These are phyloP conservation scores for Datnioides undecimradiatus DNA, from an alignment of 2,113 vertebrate species.

Conservation along the genomic window DNA sequence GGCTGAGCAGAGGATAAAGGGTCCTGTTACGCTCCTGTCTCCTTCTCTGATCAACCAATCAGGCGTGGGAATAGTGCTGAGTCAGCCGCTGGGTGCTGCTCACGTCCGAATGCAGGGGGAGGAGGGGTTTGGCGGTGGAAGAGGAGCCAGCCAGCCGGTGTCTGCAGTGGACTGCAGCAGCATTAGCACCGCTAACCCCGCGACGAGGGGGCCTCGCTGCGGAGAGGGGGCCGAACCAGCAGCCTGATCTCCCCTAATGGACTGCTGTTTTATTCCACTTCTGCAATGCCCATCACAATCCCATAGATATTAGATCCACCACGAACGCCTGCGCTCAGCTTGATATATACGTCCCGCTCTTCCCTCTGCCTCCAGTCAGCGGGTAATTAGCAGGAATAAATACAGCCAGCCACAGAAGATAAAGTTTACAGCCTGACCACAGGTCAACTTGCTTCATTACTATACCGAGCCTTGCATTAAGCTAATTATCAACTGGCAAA, in stretches of 20 bases:
- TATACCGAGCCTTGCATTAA: conserved; percentile 66
- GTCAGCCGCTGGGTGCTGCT: conserved; percentile 86
- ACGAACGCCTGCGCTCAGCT: conserved; percentile 9
- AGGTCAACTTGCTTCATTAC: conserved; percentile 73
- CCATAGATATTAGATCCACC: conserved; percentile 17
- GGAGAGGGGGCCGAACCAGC: conserved; percentile 24
- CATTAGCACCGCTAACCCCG: conserved; percentile 69
- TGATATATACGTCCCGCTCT: conserved; percentile 32
- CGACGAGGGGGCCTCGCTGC: conserved; percentile 58
- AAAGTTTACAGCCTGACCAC: conserved; percentile 76
- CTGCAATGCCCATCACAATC: conserved; percentile 10
- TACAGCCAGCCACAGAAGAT: conserved; percentile 67
- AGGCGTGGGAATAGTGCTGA: conserved; percentile 87
- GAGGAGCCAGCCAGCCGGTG: conserved; percentile 47
- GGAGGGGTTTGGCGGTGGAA: conserved; percentile 69
- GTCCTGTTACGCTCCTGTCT: conserved; percentile 67
- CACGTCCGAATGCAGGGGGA: conserved; percentile 89
- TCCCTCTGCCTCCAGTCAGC: conserved; percentile 25
- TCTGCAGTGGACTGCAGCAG: conserved; percentile 89
- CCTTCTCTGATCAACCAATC: conserved; percentile 86
- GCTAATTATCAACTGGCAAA: conserved; percentile 70
- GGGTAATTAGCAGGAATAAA: conserved; percentile 66
- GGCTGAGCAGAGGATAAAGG: conserved; percentile 55
- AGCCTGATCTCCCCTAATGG: conserved; percentile 2
- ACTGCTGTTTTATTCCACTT: conserved; percentile 24